Evolutionary conservation across 2,797 vertebrate species (phyloP).

Genomic region (Acipenser oxyrinchus): DNA sequence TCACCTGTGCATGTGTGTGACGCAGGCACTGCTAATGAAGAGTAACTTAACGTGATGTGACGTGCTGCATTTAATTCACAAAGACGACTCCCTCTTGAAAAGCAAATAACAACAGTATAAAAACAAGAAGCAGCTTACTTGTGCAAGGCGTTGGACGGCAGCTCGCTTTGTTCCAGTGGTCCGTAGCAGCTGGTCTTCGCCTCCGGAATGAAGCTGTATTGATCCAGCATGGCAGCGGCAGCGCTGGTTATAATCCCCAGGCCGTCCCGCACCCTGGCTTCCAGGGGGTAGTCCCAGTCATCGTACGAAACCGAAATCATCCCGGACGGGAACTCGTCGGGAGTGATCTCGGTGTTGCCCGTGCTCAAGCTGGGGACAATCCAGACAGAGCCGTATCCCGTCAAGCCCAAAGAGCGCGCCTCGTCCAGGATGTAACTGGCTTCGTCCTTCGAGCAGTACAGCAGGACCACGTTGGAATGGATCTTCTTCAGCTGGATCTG

Average conservation of each 20-base stretch:
- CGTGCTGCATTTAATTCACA: too few species aligned
- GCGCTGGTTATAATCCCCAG: slow-evolving; percentile 92
- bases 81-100: too few species aligned
- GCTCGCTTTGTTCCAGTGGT: slow-evolving; percentile 73
- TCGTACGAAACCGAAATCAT: slow-evolving; percentile 94
- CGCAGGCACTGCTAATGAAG: too few species aligned
- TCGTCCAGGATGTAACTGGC: slow-evolving; percentile 85
- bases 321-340: slow-evolving; percentile 82
- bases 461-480: slow-evolving; percentile 86
- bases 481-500: slow-evolving; percentile 95
- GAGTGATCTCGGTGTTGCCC: slow-evolving; percentile 82
- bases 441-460: slow-evolving; percentile 94
- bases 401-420: slow-evolving; percentile 87
- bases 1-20: too few species aligned
- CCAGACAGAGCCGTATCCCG: slow-evolving; percentile 93
- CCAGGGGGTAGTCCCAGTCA: slow-evolving; percentile 92
- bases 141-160: slow-evolving; percentile 77
- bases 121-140: slow-evolving; percentile 61
- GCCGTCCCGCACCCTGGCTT: slow-evolving; percentile 82
- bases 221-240: slow-evolving; percentile 85
- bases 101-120: too few species aligned
- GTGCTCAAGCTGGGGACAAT: slow-evolving; percentile 92
- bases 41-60: too few species aligned
- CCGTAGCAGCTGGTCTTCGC: slow-evolving; percentile 86
- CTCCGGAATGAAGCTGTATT: slow-evolving; percentile 85